phyloP scores from a whole-genome alignment of 2,888 invertebrate species.

The Zygaena filipendulae region DNA sequence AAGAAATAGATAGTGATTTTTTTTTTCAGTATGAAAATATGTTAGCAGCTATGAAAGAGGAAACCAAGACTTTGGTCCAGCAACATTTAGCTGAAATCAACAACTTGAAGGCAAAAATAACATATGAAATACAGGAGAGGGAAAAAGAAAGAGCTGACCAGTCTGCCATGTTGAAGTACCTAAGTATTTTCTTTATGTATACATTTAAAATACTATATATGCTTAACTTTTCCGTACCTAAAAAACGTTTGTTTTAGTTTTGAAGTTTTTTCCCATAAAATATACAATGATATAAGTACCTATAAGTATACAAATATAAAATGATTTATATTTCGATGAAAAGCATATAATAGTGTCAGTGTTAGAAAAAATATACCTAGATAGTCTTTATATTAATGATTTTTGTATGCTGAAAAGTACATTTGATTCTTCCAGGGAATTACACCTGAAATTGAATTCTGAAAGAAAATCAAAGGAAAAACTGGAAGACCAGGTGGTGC shows the following conservation, averaged over 20 bases:
- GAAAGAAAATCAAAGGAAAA: conserved; percentile 81
- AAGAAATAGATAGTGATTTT: too few relatives aligned
- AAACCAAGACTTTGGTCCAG: conserved; percentile 65
- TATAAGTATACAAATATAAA: background rate
- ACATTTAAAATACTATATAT: background rate
- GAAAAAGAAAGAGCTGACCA: conserved; percentile 85
- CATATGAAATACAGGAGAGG: conserved; percentile 81
- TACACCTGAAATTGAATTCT: conserved; percentile 79
- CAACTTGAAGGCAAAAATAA: conserved; percentile 77
- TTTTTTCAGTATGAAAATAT: conserved; percentile 68
- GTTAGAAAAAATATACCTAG: too few relatives aligned
- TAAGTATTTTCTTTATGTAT: too few relatives aligned
- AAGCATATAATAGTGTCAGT: too few relatives aligned
- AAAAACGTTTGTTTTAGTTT: too few relatives aligned
- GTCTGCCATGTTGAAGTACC: conserved; percentile 77
- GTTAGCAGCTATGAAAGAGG: conserved; percentile 68
- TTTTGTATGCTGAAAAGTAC: too few relatives aligned
- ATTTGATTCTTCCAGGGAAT: conserved; percentile 69
- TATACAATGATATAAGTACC: too few relatives aligned
- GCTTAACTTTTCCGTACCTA: too few relatives aligned
- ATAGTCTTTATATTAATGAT: too few relatives aligned
- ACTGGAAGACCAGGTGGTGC: conserved; percentile 68
- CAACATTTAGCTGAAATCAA: conserved; percentile 71
- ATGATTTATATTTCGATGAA: background rate
- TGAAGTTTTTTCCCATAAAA: too few relatives aligned